Conservation (phyloP, 1,140 invertebrate species). For the Neuroterus valhalla region DNA sequence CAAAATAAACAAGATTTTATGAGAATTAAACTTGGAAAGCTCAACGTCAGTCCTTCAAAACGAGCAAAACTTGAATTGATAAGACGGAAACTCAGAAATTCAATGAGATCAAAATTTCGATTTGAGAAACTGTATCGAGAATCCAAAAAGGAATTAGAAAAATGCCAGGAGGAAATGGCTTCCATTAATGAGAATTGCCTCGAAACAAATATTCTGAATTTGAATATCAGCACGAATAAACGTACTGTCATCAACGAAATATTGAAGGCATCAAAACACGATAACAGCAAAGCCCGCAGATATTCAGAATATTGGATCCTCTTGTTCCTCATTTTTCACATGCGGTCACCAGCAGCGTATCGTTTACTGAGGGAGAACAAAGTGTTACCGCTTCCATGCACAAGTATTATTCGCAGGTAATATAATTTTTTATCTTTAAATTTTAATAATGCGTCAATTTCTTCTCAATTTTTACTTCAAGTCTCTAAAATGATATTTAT, state of each 20-base stretch:
- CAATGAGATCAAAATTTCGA: too few relatives aligned
- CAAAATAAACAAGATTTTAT: too few relatives aligned
- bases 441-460: conserved; percentile 11
- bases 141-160: background rate
- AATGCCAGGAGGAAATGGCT: background rate
- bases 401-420: conserved; percentile 43
- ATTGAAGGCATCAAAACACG: too few relatives aligned
- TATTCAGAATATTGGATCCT: conserved; percentile 45
- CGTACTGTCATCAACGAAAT: too few relatives aligned
- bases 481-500: conserved; percentile 29
- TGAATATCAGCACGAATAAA: too few relatives aligned
- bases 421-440: conserved; percentile 29
- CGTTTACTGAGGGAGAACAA: conserved; percentile 38
- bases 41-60: too few relatives aligned
- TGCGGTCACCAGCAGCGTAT: conserved; percentile 42
- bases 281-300: background rate
- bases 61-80: background rate
- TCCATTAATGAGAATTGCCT: too few relatives aligned
- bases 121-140: too few relatives aligned
- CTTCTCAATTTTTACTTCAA: background rate
- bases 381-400: conserved; percentile 44
- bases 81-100: background rate
- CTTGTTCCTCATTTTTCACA: conserved; percentile 41
- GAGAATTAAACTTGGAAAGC: too few relatives aligned
- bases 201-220: background rate